Percentiles rank a stretch among this genome's conserved stretches.
These are phyloP conservation scores for Madoqua kirkii DNA, from an alignment of 2,113 vertebrate species.

Conservation along the genomic window DNA sequence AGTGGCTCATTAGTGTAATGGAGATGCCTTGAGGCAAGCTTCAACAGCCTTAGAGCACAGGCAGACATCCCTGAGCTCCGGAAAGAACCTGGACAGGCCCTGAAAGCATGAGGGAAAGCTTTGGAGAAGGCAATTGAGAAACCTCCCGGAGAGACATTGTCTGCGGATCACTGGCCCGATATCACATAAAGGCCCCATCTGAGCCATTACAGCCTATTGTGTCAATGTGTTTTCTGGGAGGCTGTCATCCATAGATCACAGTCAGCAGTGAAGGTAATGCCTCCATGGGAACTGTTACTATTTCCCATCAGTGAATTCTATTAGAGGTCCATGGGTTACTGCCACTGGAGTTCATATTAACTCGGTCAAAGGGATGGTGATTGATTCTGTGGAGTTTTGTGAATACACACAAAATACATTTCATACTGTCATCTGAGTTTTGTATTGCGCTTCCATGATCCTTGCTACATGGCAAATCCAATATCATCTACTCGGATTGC, in stretches of 20 bases:
- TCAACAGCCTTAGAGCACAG: background rate
- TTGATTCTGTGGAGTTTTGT: constrained; percentile 69
- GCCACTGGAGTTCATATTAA: constrained; percentile 67
- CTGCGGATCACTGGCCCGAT: constrained; percentile 67
- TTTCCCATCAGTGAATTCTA: constrained; percentile 70
- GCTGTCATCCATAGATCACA: constrained; percentile 68
- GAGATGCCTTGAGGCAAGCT: constrained; percentile 23
- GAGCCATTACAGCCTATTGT: constrained; percentile 76
- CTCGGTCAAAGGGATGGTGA: constrained; percentile 61
- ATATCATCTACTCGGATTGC: constrained; percentile 48
- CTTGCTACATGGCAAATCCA: constrained; percentile 61
- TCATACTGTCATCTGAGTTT: constrained; percentile 64
- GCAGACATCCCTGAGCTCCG: background rate
- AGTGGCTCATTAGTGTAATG: constrained; percentile 22
- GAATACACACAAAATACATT: constrained; percentile 72
- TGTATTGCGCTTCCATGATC: constrained; percentile 53
- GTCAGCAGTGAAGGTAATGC: constrained; percentile 36
- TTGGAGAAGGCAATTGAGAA: constrained; percentile 68
- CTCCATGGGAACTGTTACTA: constrained; percentile 41
- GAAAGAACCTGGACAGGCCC: constrained; percentile 31
- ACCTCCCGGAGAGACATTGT: constrained; percentile 70
- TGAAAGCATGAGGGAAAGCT: constrained; percentile 44
- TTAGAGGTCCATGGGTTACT: constrained; percentile 69
- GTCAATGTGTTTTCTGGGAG: constrained; percentile 72
- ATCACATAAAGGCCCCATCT: constrained; percentile 73